Evolutionary conservation across 2,888 invertebrate genomes (phyloP), one percentile per base, ranked within the genome.

Genomic region (Tenthredo mesomela): DNA sequence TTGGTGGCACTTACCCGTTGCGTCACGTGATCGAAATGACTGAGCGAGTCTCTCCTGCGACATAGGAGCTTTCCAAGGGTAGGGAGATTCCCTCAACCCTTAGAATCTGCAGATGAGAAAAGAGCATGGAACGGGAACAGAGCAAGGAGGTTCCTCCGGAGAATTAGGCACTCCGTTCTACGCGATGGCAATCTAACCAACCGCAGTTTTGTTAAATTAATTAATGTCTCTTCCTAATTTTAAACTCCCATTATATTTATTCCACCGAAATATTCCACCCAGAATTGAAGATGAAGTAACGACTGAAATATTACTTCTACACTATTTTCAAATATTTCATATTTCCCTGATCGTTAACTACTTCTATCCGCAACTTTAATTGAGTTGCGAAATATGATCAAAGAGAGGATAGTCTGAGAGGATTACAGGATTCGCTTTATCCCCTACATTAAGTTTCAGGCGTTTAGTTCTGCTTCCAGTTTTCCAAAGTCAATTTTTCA

Each of bases 11-110:
- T 78, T 61, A 40, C 58, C 29, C 77, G 73, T 43, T 40, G 84
- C 84, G 84, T 77, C 84, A 84, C 84, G 84, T 84, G 80, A 84
- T 84, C 70, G 80, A 84, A 84, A 84, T 84, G 84, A 84, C 80
- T 25, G 84, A 78, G 65, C 78, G 78, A 50, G 84, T 61, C 50
- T 70, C 33, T 82, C 25, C 37, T 37, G 33, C 65, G 70, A 82
- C 43, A 70, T 10, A 50, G 43, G 61, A 43, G 33, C 50, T 5
- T 21, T 29, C 18, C 10, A 18, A 37, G 33, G 61, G 29, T 15
- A 58, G 40, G 80, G 29, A 61, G 18, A 77, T 80, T 40, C 61
- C 58, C 58, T 40, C 58, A 58, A 80, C 80, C 80, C 80, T 80
- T 43, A 40, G 61, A 0, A 33, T 12, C 80, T 21, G 40, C 18